Evolutionary conservation across 2,797 vertebrate species (phyloP).

Genomic region (Myotis pilosus): DNA sequence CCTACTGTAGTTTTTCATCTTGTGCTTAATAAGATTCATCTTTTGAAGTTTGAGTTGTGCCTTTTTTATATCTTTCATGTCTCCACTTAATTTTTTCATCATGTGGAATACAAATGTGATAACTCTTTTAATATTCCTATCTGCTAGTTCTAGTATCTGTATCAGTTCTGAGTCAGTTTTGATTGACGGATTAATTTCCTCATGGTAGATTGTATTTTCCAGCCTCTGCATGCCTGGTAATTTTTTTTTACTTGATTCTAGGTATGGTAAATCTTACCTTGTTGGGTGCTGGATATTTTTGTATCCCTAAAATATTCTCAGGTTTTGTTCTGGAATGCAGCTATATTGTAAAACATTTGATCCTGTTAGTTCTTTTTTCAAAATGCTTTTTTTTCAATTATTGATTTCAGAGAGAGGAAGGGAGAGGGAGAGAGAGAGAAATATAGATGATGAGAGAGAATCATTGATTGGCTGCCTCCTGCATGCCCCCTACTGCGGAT

Average conservation of each 20-base stretch:
- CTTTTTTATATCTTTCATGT: not conserved
- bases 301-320: not conserved
- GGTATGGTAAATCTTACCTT: not conserved
- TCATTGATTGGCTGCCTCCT: no score
- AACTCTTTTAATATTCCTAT: not conserved
- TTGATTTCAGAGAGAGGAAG: no score
- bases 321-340: not conserved
- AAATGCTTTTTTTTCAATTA: no score
- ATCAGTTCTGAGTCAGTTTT: not conserved
- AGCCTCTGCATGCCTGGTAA: not conserved
- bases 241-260: conserved; percentile 1
- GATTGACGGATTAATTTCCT: not conserved
- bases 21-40: not conserved
- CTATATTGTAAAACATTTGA: not conserved
- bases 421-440: no score
- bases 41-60: not conserved
- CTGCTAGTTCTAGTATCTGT: conserved; percentile 2
- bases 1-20: not conserved
- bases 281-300: not conserved
- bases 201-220: not conserved
- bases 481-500: no score
- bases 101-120: not conserved
- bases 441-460: no score
- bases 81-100: not conserved
- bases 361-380: not conserved